Percentiles rank a stretch among this genome's conserved stretches.
Conservation (phyloP, 2,888 invertebrate genomes). For the Callimorpha dominula region DNA sequence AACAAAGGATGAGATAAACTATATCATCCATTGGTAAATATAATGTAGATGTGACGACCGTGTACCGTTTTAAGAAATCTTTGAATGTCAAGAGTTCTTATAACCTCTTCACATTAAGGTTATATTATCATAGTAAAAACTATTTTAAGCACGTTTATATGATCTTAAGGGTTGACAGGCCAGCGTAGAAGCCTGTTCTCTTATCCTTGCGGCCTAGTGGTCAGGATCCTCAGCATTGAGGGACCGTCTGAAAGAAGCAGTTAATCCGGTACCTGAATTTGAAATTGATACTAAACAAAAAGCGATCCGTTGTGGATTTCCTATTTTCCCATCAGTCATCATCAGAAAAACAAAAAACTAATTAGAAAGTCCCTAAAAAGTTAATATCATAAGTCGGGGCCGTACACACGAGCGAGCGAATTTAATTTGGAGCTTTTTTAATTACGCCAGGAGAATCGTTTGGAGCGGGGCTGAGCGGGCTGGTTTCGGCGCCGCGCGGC, state of each 20-base stretch:
- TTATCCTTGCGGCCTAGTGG: not conserved
- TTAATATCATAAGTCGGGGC: conserved; percentile 83
- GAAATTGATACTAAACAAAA: conserved; percentile 33
- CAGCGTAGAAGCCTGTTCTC: not conserved
- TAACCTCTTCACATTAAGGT: too few species aligned
- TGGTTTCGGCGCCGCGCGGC: conserved; percentile 83
- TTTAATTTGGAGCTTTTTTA: conserved; percentile 87
- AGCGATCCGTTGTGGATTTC: conserved; percentile 42
- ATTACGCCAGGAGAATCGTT: conserved; percentile 83
- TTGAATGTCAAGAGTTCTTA: too few species aligned
- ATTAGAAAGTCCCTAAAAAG: conserved; percentile 86
- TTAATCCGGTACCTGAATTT: conserved; percentile 18
- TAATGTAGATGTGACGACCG: too few species aligned
- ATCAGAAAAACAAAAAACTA: conserved; percentile 76
- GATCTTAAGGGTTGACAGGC: not conserved
- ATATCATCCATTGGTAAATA: too few species aligned
- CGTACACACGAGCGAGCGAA: conserved; percentile 85
- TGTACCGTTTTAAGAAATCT: too few species aligned
- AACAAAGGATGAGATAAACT: too few species aligned
- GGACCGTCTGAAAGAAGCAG: not conserved
- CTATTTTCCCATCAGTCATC: conserved; percentile 68
- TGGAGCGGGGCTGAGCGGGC: conserved; percentile 65
- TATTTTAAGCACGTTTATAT: too few species aligned
- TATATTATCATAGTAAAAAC: not conserved
- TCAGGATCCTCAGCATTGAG: not conserved